Conservation (phyloP, 2,888 invertebrate species). For the Diarsia mendica region DNA sequence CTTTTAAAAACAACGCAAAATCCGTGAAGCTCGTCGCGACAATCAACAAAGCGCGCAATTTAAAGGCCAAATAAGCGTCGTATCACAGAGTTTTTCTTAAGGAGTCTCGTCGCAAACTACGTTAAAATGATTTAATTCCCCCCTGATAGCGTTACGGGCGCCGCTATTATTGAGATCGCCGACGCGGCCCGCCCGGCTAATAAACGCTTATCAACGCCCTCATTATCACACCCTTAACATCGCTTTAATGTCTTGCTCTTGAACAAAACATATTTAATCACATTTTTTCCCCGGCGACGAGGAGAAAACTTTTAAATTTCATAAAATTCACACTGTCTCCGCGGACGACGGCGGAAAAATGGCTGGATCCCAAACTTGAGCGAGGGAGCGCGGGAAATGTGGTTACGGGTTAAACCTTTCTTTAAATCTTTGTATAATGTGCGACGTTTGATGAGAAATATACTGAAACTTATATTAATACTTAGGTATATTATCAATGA, state of each 20-base stretch:
- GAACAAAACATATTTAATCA: slow-evolving; percentile 91
- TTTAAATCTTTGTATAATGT: slow-evolving; percentile 28
- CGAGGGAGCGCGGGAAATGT: slow-evolving; percentile 27
- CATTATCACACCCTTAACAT: slow-evolving; percentile 91
- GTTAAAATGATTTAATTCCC: slow-evolving; percentile 90
- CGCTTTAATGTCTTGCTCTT: slow-evolving; percentile 90
- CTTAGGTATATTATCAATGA: not conserved
- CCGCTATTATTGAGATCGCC: slow-evolving; percentile 83
- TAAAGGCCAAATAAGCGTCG: slow-evolving; percentile 81
- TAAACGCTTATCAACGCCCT: slow-evolving; percentile 90
- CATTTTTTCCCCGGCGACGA: slow-evolving; percentile 85
- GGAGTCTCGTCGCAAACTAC: slow-evolving; percentile 84
- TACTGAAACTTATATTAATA: not conserved
- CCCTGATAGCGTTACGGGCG: slow-evolving; percentile 85
- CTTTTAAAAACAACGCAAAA: slow-evolving; percentile 73
- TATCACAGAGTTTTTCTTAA: slow-evolving; percentile 83
- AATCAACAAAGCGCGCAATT: slow-evolving; percentile 77
- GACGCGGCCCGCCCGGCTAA: slow-evolving; percentile 84
- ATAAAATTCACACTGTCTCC: slow-evolving; percentile 79
- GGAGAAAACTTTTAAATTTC: slow-evolving; percentile 87
- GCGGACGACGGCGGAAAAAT: slow-evolving; percentile 56
- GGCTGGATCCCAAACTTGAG: slow-evolving; percentile 15
- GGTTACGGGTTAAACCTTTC: slow-evolving; percentile 35
- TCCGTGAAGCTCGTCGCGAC: slow-evolving; percentile 68
- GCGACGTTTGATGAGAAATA: slow-evolving; percentile 10